Conservation (phyloP, 2,797 vertebrate species). For the Falco novaeseelandiae region DNA sequence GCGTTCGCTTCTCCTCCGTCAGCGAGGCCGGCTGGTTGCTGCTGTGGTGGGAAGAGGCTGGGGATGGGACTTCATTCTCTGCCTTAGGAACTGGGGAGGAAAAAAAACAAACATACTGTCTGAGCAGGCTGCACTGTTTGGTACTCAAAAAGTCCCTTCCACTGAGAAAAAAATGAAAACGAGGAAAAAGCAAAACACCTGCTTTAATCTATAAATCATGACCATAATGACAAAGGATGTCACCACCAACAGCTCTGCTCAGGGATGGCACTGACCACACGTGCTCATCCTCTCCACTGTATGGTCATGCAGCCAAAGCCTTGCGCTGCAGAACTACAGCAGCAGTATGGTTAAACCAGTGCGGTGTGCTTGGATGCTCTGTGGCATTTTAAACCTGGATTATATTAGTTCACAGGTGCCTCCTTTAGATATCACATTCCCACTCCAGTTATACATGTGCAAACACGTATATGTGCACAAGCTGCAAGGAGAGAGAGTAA, state of each 20-base stretch:
- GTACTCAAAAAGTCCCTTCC: not conserved
- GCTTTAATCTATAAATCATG: not conserved
- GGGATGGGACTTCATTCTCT: slow-evolving; percentile 92
- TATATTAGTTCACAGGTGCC: not conserved
- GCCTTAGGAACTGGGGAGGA: slow-evolving; percentile 83
- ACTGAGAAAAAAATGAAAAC: not conserved
- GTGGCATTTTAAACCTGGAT: not conserved
- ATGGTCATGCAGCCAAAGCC: not conserved
- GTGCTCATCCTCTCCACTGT: accelerated
- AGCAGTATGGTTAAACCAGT: not conserved
- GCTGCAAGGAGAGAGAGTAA: not conserved
- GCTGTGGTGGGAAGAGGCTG: slow-evolving; percentile 96
- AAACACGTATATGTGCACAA: accelerated
- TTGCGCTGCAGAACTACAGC: not conserved
- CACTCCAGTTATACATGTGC: not conserved
- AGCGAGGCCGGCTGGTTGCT: slow-evolving; percentile 94
- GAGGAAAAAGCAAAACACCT: not conserved
- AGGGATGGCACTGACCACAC: not conserved
- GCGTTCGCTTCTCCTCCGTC: slow-evolving; percentile 94
- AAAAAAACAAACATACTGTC: not conserved
- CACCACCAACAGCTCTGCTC: not conserved
- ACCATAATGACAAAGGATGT: not conserved
- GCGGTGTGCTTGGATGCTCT: not conserved
- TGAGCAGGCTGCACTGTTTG: accelerated
- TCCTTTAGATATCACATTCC: not conserved